These are phyloP conservation scores for Myotis brandtii DNA, from an alignment of 2,113 vertebrate genomes.

Conservation along the genomic window DNA sequence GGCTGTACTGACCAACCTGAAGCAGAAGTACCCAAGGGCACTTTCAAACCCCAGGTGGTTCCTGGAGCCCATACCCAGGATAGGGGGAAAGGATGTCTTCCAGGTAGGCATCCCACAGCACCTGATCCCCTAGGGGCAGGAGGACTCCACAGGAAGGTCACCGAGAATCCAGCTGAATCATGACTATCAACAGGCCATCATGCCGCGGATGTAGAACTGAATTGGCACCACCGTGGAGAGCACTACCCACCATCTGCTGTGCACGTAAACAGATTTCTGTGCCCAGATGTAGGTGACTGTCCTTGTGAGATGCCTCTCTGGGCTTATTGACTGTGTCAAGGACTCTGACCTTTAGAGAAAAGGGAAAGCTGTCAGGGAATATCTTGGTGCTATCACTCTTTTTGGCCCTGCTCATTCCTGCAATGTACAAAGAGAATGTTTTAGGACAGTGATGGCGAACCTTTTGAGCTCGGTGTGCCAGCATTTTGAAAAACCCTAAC, in stretches of 20 bases:
- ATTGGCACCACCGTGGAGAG: background rate
- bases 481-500: no score
- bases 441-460: background rate
- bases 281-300: no score
- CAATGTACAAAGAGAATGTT: background rate
- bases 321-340: background rate
- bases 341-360: background rate
- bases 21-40: constrained; percentile 90
- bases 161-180: no score
- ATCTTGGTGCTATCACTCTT: background rate
- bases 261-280: background rate
- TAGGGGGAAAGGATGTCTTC: constrained; percentile 88
- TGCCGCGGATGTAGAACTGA: no score
- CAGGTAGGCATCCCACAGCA: constrained; percentile 84
- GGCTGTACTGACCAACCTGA: no score
- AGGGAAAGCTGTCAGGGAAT: background rate
- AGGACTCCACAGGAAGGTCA: no score
- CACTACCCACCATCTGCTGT: background rate
- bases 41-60: constrained; percentile 93
- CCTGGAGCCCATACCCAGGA: constrained; percentile 85
- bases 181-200: no score
- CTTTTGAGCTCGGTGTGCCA: no score
- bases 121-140: no score
- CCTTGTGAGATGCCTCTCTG: constrained; percentile 24
- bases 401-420: background rate